These are phyloP conservation scores for Drosophila anceps DNA, from an alignment of 2,888 invertebrate species.

Conservation along the genomic window DNA sequence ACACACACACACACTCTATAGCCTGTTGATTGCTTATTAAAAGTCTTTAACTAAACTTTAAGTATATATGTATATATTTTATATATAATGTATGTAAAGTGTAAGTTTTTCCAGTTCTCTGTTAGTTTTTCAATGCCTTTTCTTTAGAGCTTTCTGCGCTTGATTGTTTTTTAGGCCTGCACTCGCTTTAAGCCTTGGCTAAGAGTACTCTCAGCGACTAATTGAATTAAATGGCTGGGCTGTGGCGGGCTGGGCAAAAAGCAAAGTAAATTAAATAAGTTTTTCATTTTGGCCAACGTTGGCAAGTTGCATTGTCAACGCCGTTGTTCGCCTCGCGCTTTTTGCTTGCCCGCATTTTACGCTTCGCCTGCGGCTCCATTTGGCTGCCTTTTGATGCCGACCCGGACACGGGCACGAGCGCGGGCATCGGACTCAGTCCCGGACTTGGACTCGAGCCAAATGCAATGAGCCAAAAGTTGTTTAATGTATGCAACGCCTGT, in stretches of 20 bases:
- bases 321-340: conserved; percentile 67
- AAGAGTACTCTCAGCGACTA: conserved; percentile 73
- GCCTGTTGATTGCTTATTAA: conserved; percentile 78
- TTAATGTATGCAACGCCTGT: conserved; percentile 79
- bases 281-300: conserved; percentile 75
- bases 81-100: background rate
- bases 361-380: conserved; percentile 76
- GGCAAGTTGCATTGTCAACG: conserved; percentile 79
- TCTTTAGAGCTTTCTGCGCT: conserved; percentile 2
- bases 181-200: conserved; percentile 39
- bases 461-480: conserved; percentile 83
- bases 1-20: conserved; percentile 25
- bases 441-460: conserved; percentile 41
- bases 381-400: conserved; percentile 70
- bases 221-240: conserved; percentile 84
- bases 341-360: conserved; percentile 78
- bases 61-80: background rate
- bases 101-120: background rate
- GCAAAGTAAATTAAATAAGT: conserved; percentile 85
- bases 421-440: background rate
- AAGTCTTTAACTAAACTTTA: conserved; percentile 20
- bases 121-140: background rate
- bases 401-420: conserved; percentile 19
- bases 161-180: conserved; percentile 54
- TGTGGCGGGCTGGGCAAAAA: conserved; percentile 74